Conservation (phyloP, 2,888 invertebrate genomes). For the Osmoderma eremita region DNA sequence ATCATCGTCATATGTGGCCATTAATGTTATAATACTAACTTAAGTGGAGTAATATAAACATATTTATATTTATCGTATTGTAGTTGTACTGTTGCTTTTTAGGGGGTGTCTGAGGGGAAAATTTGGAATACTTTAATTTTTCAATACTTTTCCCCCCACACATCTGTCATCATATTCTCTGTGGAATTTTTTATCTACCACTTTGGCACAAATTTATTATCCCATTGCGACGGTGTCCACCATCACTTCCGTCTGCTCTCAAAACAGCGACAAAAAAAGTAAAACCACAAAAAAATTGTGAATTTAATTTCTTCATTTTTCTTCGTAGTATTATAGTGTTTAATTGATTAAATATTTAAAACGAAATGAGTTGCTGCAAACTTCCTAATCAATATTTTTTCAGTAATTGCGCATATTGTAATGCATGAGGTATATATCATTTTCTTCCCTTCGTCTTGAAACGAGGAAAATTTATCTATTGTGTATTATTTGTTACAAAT, state of each 20-base stretch:
- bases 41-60: too few relatives aligned
- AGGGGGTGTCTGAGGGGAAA: too few relatives aligned
- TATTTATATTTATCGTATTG: not conserved
- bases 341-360: slow-evolving; percentile 4
- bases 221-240: slow-evolving; percentile 7
- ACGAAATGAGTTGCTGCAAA: slow-evolving; percentile 28
- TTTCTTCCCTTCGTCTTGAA: too few relatives aligned
- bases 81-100: slow-evolving; percentile 11
- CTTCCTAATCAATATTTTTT: slow-evolving; percentile 3
- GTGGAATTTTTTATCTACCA: too few relatives aligned
- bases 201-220: slow-evolving; percentile 26
- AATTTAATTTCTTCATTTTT: slow-evolving; percentile 11
- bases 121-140: too few relatives aligned
- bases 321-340: slow-evolving; percentile 28
- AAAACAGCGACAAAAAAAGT: not conserved
- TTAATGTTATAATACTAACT: too few relatives aligned
- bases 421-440: not conserved
- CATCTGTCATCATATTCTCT: too few relatives aligned
- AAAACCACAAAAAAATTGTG: slow-evolving; percentile 5
- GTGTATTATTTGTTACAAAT: slow-evolving; percentile 40
- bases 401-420: slow-evolving; percentile 16
- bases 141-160: too few relatives aligned
- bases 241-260: too few relatives aligned
- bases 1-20: too few relatives aligned
- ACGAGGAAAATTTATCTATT: slow-evolving; percentile 24